Base-by-base conservation (phyloP, 1,140 invertebrate genomes). In the Aphelinus certus region DNA sequence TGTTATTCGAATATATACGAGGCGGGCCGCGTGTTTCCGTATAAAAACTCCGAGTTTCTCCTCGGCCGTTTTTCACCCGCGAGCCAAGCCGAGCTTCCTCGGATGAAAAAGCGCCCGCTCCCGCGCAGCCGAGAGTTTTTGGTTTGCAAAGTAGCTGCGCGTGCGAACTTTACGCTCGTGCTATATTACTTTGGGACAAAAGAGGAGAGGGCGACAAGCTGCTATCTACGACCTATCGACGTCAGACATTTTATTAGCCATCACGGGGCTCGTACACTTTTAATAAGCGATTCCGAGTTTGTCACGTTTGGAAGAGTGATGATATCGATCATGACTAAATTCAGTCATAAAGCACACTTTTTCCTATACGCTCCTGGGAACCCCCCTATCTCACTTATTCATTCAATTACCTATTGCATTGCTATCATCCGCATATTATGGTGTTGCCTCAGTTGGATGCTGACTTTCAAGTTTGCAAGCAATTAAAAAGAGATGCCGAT, bases 241-340 rank as follows among this genome's bases (percentile, higher is more conserved):
- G 65, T 70, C 56, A 73, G 72, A 79, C 77, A 82, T 82, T 82
- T 82, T 77, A 80, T 81, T 73, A 81, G 71, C 69, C 72, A 68
- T 62, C 70, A 73, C 73, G 53, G n/a, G 43, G 26, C 26, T 46
- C 72, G 68, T 5, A 43, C 53, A 53, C 48, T 63, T 63, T 71
- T 62, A 71, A 62, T 69, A 75, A 68, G n/a, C 48, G 45, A 46
- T 26, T 67, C 45, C 58, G 66, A 45, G 51, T 58, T 73, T 73
- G 60, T 69, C 9, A 26, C 46, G 7, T 69, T 69, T 69, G 26
- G 65, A 55, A 43, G 5, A 61, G 3, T 3, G 42, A 43, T 43
- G 60, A 62, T 43, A 26, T 26, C 26, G 26, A 26, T 26, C 26
- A 26, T 26, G 26, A 26, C 26, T 26, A 26, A 26, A 26, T 26